phyloP scores from a whole-genome alignment of 2,113 vertebrate genomes.

The Callospermophilus lateralis region DNA sequence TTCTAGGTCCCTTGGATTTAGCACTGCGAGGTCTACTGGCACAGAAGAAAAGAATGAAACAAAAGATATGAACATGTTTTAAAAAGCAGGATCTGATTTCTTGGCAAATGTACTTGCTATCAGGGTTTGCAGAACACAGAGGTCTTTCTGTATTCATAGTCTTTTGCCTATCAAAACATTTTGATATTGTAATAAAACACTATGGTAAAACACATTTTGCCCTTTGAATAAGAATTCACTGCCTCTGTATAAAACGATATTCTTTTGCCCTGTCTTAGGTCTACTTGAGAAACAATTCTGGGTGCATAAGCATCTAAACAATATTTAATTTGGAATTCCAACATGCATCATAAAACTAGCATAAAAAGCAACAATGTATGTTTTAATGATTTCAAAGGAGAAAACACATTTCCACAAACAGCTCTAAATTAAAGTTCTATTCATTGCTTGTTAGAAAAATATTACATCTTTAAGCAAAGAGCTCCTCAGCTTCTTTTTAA shows the following conservation, averaged over 20 bases:
- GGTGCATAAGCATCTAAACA: slow-evolving; percentile 57
- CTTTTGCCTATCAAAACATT: slow-evolving; percentile 57
- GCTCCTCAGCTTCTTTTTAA: slow-evolving; percentile 50
- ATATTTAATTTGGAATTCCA: slow-evolving; percentile 72
- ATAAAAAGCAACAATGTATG: slow-evolving; percentile 62
- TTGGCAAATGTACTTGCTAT: slow-evolving; percentile 36
- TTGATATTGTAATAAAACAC: slow-evolving; percentile 57
- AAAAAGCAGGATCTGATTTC: slow-evolving; percentile 32
- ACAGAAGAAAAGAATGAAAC: slow-evolving; percentile 68
- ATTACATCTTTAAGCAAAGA: slow-evolving; percentile 67
- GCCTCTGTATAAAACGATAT: not conserved
- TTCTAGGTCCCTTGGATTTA: slow-evolving; percentile 72
- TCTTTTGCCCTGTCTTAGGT: not conserved
- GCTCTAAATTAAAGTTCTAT: slow-evolving; percentile 32
- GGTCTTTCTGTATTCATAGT: not conserved
- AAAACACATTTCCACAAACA: slow-evolving; percentile 65
- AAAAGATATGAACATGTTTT: slow-evolving; percentile 43
- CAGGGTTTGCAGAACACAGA: slow-evolving; percentile 27
- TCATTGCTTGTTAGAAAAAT: slow-evolving; percentile 64
- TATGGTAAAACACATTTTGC: slow-evolving; percentile 31
- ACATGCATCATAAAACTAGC: slow-evolving; percentile 69
- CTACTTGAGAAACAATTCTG: slow-evolving; percentile 57
- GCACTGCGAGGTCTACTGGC: slow-evolving; percentile 54
- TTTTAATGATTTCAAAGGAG: slow-evolving; percentile 52
- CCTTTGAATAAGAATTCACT: slow-evolving; percentile 20